These are phyloP conservation scores for Chionomys nivalis DNA, from an alignment of 2,113 vertebrate species.

Conservation along the genomic window DNA sequence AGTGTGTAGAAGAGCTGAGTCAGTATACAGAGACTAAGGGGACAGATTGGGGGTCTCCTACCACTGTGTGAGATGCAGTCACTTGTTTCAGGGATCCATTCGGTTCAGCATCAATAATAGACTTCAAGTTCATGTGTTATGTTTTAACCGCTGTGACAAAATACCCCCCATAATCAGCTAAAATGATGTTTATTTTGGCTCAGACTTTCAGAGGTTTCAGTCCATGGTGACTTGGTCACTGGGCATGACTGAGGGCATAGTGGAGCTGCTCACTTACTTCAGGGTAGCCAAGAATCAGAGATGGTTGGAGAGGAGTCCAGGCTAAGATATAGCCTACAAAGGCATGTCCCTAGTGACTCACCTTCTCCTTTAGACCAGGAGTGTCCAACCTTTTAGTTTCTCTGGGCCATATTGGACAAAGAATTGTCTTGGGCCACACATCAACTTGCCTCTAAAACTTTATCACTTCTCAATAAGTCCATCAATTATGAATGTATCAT, in stretches of 20 bases:
- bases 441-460: not conserved
- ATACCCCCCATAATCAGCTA: not conserved
- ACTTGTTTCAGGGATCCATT: not conserved
- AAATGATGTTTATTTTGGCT: not conserved
- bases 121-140: not conserved
- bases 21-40: not conserved
- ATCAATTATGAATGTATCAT: not conserved
- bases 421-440: not conserved
- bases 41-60: not conserved
- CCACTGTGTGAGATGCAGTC: not conserved
- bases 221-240: not conserved
- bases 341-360: not conserved
- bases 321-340: not conserved
- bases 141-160: not conserved
- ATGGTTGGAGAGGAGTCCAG: not conserved
- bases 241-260: not conserved
- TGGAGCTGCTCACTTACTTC: not conserved
- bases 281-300: not conserved
- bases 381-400: not conserved
- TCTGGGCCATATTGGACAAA: not conserved
- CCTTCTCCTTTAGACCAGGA: not conserved
- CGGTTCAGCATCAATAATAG: conserved; percentile 8
- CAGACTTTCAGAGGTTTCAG: not conserved
- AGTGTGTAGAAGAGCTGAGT: not conserved
- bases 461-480: not conserved